Percentiles rank a stretch among this genome's conserved stretches.
Evolutionary conservation across 2,888 invertebrate genomes (phyloP).

Genomic region (Thymelicus lineola): DNA sequence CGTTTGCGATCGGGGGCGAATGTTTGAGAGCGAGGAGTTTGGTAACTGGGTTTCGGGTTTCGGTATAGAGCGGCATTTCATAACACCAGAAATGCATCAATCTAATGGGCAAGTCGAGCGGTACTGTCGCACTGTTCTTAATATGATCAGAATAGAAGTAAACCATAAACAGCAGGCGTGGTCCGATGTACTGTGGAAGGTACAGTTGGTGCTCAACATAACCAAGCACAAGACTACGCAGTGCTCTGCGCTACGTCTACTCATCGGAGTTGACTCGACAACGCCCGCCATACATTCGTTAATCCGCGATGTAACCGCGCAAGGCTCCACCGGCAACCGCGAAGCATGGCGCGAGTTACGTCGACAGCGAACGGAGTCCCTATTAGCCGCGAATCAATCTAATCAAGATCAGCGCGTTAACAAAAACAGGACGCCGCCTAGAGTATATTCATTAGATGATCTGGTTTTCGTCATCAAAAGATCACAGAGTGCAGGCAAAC

Average conservation of each 20-base stretch:
- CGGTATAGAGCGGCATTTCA: constrained; percentile 42
- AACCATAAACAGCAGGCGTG: constrained; percentile 18
- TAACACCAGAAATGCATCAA: constrained; percentile 47
- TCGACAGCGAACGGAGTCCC: constrained; percentile 11
- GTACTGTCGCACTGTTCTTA: constrained; percentile 39
- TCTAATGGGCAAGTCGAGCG: constrained; percentile 41
- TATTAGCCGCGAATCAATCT: not conserved
- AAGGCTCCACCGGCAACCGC: too few species aligned
- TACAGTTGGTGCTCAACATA: constrained; percentile 33
- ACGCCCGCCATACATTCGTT: too few species aligned
- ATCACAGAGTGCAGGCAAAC: not conserved
- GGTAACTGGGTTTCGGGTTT: constrained; percentile 22
- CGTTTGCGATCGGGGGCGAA: constrained; percentile 20
- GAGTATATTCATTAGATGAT: not conserved
- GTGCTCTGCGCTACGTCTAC: too few species aligned
- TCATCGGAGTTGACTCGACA: too few species aligned
- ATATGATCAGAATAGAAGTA: constrained; percentile 39
- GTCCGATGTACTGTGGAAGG: constrained; percentile 5
- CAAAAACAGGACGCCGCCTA: not conserved
- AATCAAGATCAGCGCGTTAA: not conserved
- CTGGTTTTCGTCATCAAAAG: not conserved
- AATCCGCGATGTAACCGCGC: too few species aligned
- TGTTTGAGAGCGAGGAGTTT: constrained; percentile 42
- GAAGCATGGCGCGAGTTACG: constrained; percentile 3
- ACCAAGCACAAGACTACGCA: constrained; percentile 25